These are phyloP conservation scores for Ciconia maguari DNA, from an alignment of 2,113 vertebrate species.

Conservation along the genomic window DNA sequence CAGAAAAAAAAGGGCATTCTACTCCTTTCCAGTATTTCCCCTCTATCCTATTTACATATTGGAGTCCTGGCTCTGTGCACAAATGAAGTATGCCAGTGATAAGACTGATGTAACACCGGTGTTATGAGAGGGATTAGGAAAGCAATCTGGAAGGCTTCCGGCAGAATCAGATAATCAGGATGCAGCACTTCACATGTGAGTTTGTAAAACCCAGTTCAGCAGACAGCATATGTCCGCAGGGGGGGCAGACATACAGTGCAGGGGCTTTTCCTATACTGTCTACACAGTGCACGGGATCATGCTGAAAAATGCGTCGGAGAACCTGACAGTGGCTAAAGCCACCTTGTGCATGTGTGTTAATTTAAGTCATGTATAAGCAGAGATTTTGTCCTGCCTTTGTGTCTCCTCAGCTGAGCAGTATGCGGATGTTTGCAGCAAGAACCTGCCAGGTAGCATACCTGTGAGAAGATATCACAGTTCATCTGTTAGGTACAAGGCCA, in stretches of 20 bases:
- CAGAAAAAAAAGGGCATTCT: not conserved
- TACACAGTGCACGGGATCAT: fast-evolving
- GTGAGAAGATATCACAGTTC: not conserved
- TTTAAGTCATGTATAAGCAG: not conserved
- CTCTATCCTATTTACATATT: not conserved
- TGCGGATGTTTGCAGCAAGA: not conserved
- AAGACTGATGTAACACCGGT: not conserved
- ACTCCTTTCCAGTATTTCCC: not conserved
- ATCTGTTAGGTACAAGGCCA: not conserved
- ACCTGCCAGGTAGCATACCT: not conserved
- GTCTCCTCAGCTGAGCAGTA: not conserved
- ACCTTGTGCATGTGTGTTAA: not conserved
- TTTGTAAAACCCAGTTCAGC: not conserved
- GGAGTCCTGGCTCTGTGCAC: not conserved
- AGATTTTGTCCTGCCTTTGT: not conserved
- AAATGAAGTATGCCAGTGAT: not conserved
- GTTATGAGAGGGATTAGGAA: not conserved
- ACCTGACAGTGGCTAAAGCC: not conserved
- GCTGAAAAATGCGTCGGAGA: not conserved
- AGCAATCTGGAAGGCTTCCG: not conserved
- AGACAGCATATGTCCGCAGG: not conserved
- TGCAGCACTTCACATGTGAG: not conserved
- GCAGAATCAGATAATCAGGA: not conserved
- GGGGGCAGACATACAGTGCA: not conserved
- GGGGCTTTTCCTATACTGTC: not conserved